Base-by-base conservation (phyloP, 2,888 invertebrate genomes). In the Megastigmus dorsalis region DNA sequence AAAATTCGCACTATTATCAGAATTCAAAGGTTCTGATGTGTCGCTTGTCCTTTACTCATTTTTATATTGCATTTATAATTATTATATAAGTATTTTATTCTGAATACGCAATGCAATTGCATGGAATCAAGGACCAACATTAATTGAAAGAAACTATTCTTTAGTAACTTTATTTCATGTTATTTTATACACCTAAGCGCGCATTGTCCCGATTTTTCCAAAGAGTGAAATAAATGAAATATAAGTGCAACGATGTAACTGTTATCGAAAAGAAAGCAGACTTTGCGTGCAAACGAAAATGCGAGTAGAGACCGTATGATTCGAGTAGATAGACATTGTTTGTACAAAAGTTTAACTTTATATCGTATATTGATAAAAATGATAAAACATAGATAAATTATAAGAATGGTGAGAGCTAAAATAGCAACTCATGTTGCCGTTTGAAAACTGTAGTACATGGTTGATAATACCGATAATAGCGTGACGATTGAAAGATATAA, bases 401-500 rank as follows among this genome's bases (percentile, higher is more conserved):
- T 74, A 10, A 50, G 65, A 69, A 38, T 52, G 55, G 65, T 9
- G 36, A 63, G 36, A 54, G 30, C 48, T 66, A 13, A 50, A 23
- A 30, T 59, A 59, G 50, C 15, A 30, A 69, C 23, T 69, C 36
- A n/a, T 59, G 10, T 48, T 63, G 54, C 18, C 48, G 36, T 62
- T 55, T 60, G 23, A 41, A 68, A 50, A 43, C 43, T 30, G 33
- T 57, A 57, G 45, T 38, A 45, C 55, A 63, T n/a, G 52, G 18
- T 30, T 57, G 38, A 52, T 59, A 33, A 66, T 43, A 36, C 54
- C 43, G 72, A 78, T 65, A 75, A 76, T 72, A 75, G 67, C 75
- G 74, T 73, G 76, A 75, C 76, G 76, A 68, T 77, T 74, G 76
- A 74, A 76, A 68, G 77, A 52, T 54, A 50, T 72, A 30, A 68